These are phyloP conservation scores for Tetranychus cinnabarinus DNA, from an alignment of 1,140 invertebrate species.

Conservation along the genomic window DNA sequence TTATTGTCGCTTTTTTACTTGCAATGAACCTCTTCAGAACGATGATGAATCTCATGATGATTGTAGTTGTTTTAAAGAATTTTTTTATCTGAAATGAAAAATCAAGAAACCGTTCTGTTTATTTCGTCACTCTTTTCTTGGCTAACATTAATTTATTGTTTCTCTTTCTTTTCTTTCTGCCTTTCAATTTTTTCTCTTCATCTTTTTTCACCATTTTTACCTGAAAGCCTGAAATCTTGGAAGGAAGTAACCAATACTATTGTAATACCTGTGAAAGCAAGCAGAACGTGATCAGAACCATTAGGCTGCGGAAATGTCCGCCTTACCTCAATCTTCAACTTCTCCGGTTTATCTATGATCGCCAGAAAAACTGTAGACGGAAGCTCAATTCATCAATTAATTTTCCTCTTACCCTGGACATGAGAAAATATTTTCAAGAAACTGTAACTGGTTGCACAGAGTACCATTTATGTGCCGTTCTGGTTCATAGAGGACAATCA, in stretches of 20 bases:
- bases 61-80: too few species aligned
- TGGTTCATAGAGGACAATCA: conserved; percentile 38
- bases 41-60: too few species aligned
- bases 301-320: conserved; percentile 33
- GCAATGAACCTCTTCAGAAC: too few species aligned
- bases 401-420: conserved; percentile 41
- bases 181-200: neutral
- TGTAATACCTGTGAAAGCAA: conserved; percentile 34
- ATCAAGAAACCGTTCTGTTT: too few species aligned
- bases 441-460: neutral
- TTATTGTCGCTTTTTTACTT: too few species aligned
- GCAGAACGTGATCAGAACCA: conserved; percentile 35
- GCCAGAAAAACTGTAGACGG: conserved; percentile 36
- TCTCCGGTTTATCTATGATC: conserved; percentile 39
- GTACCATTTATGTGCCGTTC: conserved; percentile 36
- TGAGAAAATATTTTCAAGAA: conserved; percentile 21
- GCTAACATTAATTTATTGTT: neutral
- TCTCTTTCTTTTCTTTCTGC: neutral
- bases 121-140: neutral
- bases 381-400: conserved; percentile 39
- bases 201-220: neutral
- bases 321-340: conserved; percentile 41
- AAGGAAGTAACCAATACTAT: conserved; percentile 39
- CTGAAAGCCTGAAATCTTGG: conserved; percentile 30
- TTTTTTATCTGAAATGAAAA: too few species aligned